Evolutionary conservation across 2,113 vertebrate species (phyloP), one percentile per base, ranked within the genome.

Genomic region (Forbesichthys papilliferus): DNA sequence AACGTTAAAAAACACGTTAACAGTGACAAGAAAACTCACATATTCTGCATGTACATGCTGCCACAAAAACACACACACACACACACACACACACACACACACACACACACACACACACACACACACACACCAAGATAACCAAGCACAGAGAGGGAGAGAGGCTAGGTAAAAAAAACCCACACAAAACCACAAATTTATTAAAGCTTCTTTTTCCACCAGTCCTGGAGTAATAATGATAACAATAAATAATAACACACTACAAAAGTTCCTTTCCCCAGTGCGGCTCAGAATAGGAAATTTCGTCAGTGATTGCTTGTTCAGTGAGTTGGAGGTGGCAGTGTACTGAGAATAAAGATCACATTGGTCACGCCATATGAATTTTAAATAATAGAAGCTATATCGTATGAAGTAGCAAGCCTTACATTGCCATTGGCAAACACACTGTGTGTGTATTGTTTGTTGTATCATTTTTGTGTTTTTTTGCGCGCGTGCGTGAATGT

Each of bases 341-440:
- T 66, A 84, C 80, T 83, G 86, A 84, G 78, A 82, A 88, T 76
- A 78, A 85, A 81, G 83, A 89, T 84, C 68, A 82, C 69, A 74
- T 73, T 77, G 75, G 79, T 80, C 73, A 70, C 67, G 73, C 73
- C 78, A 74, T 84, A 80, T 77, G 83, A 89, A 89, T 87, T 56
- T 86, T 77, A 87, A 87, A 81, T 83, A 79, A 61, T 74, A 62
- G 74, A 73, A 77, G 61, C 63, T 70, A 75, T 69, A 73, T 16
- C 61, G 73, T 74, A 74, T 62, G 55, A 58, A 48, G 62, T 73
- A 73, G 74, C 58, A 82, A 79, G 51, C 68, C 61, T 66, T 56
- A 18, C 27, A 34, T 64, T 67, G 85, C 89, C 82, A 68, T 55
- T 66, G 77, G 89, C 78, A 63, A 84, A 58, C 54, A 72, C 66